Evolutionary conservation across 2,113 vertebrate genomes (phyloP).

Genomic region (Prunella himalayana): DNA sequence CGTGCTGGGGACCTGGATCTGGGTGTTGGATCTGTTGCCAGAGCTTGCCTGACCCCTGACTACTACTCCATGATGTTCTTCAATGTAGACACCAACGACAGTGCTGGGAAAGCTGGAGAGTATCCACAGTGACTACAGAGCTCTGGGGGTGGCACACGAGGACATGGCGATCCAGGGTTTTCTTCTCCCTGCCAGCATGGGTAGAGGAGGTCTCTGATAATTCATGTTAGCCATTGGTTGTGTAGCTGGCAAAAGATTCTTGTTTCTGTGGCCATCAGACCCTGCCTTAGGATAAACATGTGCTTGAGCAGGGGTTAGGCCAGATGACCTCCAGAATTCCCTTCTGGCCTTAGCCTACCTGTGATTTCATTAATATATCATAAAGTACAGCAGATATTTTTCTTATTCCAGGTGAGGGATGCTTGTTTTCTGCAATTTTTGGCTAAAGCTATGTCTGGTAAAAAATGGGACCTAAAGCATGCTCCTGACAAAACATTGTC

Average conservation of each 20-base stretch:
- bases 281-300: not conserved
- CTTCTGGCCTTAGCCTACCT: not conserved
- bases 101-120: not conserved
- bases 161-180: not conserved
- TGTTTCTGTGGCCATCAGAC: not conserved
- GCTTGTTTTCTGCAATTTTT: not conserved
- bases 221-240: not conserved
- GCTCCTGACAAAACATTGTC: not conserved
- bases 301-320: not conserved
- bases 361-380: not conserved
- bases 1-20: not conserved
- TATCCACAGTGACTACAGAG: not conserved
- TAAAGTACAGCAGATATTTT: not conserved
- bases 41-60: not conserved
- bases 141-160: not conserved
- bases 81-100: not conserved
- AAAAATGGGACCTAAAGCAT: not conserved
- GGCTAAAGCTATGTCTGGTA: not conserved
- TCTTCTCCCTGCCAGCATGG: not conserved
- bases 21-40: not conserved
- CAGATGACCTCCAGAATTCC: not conserved
- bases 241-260: not conserved
- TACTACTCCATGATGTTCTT: fast-evolving
- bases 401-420: not conserved
- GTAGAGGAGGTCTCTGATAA: not conserved